Conservation (phyloP, 2,797 vertebrate species). For the Aldrovandia affinis region DNA sequence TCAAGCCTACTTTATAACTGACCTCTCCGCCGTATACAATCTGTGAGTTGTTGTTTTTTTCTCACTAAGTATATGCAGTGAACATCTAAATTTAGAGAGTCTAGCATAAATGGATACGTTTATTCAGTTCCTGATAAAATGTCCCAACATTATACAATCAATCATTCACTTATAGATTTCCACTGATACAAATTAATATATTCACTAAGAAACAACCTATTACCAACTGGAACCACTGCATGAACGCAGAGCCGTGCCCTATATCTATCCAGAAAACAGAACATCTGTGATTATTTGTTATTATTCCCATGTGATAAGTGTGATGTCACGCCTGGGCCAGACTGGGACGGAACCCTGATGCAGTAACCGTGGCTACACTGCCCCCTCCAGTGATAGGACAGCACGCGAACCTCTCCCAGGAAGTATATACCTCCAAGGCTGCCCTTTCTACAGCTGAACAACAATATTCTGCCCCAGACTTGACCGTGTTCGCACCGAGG, state of each 20-base stretch:
- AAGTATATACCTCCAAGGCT: constrained; percentile 3
- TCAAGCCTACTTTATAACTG: not conserved
- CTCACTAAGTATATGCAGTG: too few relatives aligned
- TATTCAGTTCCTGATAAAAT: not conserved
- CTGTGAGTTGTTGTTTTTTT: too few relatives aligned
- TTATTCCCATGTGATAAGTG: not conserved
- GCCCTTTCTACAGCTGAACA: not conserved
- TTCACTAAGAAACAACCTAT: not conserved
- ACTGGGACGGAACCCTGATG: not conserved
- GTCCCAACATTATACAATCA: not conserved
- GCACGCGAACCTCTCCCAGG: not conserved
- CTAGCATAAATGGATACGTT: not conserved
- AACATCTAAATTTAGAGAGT: too few relatives aligned
- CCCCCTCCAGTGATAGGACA: constrained; percentile 1
- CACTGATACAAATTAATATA: not conserved
- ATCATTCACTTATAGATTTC: not conserved
- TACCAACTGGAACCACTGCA: not conserved
- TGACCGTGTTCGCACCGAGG: constrained; percentile 36
- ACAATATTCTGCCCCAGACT: constrained; percentile 32
- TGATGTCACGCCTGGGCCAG: constrained; percentile 28
- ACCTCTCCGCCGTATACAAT: not conserved
- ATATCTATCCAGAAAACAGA: not conserved
- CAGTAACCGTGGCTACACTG: constrained; percentile 26
- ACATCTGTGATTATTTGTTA: constrained; percentile 1
- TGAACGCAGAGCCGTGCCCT: too few relatives aligned